A percentile compares a stretch with the other conserved stretches of the same genome.
Conservation (phyloP, 2,797 vertebrate species). For the Hybognathus amarus region DNA sequence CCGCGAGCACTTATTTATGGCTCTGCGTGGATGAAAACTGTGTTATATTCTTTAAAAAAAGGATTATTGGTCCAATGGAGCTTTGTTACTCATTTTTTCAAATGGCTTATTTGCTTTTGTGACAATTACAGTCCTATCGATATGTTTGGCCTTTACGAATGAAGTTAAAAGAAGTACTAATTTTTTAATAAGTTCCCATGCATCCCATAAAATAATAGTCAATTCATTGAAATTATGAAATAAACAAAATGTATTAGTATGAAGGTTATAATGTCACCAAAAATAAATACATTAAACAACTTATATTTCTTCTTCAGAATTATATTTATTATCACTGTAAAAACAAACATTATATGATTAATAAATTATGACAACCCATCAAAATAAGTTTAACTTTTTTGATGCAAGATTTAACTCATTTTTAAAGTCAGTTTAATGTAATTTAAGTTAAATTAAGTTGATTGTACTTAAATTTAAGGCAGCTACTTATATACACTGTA, state of each 20-base stretch:
- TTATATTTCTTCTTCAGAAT: too few species aligned
- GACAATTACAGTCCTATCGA: not conserved
- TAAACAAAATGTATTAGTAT: not conserved
- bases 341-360: too few species aligned
- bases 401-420: too few species aligned
- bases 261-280: not conserved
- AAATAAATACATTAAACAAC: not conserved
- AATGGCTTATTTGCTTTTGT: not conserved
- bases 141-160: not conserved
- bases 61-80: not conserved
- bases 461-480: too few species aligned
- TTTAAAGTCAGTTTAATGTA: not conserved
- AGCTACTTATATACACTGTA: too few species aligned
- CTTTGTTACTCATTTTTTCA: not conserved
- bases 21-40: not conserved
- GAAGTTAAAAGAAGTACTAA: not conserved
- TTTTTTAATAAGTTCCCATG: not conserved
- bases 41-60: not conserved
- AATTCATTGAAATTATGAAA: not conserved
- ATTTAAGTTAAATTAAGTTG: too few species aligned
- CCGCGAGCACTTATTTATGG: constrained; percentile 14
- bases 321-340: not conserved
- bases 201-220: not conserved
- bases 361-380: too few species aligned
- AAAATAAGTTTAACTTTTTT: too few species aligned